These are phyloP conservation scores for Pelobates fuscus DNA, from an alignment of 2,113 vertebrate genomes.

Conservation along the genomic window DNA sequence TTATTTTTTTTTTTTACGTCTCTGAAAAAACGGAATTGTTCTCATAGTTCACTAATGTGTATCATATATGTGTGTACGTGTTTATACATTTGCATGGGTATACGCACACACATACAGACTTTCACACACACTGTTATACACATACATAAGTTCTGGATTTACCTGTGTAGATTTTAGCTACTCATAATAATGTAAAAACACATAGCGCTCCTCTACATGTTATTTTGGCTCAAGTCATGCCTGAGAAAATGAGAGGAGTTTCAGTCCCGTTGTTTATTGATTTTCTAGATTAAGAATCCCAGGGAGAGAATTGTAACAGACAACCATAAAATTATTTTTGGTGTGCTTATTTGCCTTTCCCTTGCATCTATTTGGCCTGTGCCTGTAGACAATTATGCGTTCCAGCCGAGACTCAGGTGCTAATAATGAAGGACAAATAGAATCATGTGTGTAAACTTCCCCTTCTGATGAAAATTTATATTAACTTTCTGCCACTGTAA, in stretches of 20 bases:
- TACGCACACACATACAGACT: too few species aligned
- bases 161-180: neutral
- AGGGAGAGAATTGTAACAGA: conserved; percentile 98
- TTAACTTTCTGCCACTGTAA: conserved; percentile 99
- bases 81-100: too few species aligned
- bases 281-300: conserved; percentile 99
- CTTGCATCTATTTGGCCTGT: conserved; percentile 99
- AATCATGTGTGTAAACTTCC: conserved; percentile 99
- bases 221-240: conserved; percentile 68
- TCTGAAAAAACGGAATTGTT: too few species aligned
- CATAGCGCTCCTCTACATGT: conserved; percentile 89
- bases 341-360: conserved; percentile 99
- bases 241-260: conserved; percentile 79
- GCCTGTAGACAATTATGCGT: conserved; percentile 99
- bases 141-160: neutral
- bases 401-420: conserved; percentile 99
- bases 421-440: conserved; percentile 99
- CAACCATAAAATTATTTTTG: conserved; percentile 99
- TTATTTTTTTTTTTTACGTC: too few species aligned
- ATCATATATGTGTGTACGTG: too few species aligned
- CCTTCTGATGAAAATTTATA: conserved; percentile 99
- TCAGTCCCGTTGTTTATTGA: conserved; percentile 98
- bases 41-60: too few species aligned
- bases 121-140: too few species aligned
- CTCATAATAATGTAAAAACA: conserved; percentile 58